Conservation (phyloP, 1,140 invertebrate species). For the Ptiloglossa arizonensis region DNA sequence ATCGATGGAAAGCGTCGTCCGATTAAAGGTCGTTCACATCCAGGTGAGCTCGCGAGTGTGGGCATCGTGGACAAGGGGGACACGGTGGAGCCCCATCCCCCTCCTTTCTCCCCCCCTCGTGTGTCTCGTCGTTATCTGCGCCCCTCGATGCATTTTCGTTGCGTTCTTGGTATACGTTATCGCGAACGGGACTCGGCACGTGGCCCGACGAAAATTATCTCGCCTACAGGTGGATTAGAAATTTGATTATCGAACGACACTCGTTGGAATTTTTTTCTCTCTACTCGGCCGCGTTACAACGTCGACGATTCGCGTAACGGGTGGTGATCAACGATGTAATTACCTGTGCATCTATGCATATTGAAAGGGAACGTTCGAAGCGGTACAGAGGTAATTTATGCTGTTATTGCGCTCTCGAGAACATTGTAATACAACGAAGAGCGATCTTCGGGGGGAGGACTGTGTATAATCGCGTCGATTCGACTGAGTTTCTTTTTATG, state of each 20-base stretch:
- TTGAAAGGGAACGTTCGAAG: no score
- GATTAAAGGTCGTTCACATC: conserved; percentile 62
- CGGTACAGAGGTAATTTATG: no score
- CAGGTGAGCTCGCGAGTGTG: neutral
- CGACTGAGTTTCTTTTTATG: no score
- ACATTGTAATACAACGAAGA: no score
- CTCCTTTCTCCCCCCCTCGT: neutral
- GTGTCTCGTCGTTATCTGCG: neutral
- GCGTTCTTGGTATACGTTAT: conserved; percentile 12
- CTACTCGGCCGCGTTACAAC: neutral
- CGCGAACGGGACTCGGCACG: conserved; percentile 9
- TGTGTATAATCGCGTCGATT: no score
- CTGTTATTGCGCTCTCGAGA: no score
- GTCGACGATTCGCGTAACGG: neutral
- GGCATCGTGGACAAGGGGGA: neutral
- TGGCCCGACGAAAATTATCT: conserved; percentile 15
- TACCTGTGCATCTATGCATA: no score
- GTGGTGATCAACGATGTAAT: neutral
- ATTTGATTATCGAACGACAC: conserved; percentile 19
- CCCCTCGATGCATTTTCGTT: neutral
- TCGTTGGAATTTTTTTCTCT: neutral
- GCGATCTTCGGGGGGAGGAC: no score
- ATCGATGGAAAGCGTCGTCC: conserved; percentile 17
- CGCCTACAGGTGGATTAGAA: neutral
- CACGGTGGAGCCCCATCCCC: no score